phyloP scores from a whole-genome alignment of 2,888 invertebrate genomes.

The Mesochorus sp. region DNA sequence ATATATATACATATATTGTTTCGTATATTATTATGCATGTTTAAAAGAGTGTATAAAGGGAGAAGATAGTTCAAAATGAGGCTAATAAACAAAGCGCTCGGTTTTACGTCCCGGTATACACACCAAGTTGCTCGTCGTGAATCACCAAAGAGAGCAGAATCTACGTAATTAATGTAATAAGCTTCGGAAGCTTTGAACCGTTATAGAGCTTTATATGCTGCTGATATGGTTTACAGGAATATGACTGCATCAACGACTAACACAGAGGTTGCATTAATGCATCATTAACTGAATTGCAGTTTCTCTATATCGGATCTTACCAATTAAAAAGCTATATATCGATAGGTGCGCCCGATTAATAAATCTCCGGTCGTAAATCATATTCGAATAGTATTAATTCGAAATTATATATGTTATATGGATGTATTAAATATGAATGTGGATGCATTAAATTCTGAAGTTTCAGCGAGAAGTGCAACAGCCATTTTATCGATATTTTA shows the following conservation, averaged over 20 bases:
- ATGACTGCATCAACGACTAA: background rate
- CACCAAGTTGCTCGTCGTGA: too few species aligned
- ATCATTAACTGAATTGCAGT: conserved; percentile 69
- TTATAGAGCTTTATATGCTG: conserved; percentile 38
- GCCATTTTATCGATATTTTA: background rate
- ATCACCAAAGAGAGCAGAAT: conserved; percentile 12
- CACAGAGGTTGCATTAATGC: background rate
- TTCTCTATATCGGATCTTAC: conserved; percentile 15
- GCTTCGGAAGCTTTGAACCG: conserved; percentile 47
- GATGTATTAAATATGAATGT: too few species aligned
- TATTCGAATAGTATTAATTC: conserved; percentile 15
- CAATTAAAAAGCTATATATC: conserved; percentile 69
- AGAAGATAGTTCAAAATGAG: conserved; percentile 5
- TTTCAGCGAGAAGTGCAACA: background rate
- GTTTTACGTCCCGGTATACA: background rate
- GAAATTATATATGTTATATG: background rate
- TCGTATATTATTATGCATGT: background rate
- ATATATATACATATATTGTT: conserved; percentile 4
- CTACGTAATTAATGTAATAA: conserved; percentile 45
- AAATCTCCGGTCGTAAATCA: background rate
- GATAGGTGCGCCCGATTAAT: conserved; percentile 63
- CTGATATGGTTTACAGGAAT: background rate
- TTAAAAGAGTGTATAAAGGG: background rate
- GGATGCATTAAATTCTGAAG: background rate
- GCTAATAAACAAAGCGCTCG: background rate